Evolutionary conservation across 2,797 vertebrate genomes (phyloP).

Genomic region (Apogon talboti): DNA sequence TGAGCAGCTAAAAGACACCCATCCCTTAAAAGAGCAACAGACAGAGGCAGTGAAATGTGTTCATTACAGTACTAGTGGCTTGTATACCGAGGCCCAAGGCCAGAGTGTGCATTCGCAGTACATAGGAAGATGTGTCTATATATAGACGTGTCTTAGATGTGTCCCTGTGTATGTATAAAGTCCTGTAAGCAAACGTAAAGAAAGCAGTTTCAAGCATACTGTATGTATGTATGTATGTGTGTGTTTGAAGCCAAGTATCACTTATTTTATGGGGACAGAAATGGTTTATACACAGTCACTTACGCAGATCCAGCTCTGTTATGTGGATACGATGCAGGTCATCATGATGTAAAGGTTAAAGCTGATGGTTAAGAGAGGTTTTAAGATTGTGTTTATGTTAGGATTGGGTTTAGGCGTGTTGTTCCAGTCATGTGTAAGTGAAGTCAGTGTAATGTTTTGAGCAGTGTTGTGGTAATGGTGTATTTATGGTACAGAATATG

Average conservation of each 20-base stretch:
- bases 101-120: conserved; percentile 29
- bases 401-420: too few species aligned
- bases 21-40: conserved; percentile 68
- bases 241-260: not conserved
- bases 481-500: too few species aligned
- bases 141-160: conserved; percentile 12
- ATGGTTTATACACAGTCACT: not conserved
- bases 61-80: conserved; percentile 37
- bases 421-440: too few species aligned
- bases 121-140: conserved; percentile 4
- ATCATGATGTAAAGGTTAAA: not conserved
- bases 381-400: too few species aligned
- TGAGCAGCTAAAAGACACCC: conserved; percentile 75
- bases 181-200: conserved; percentile 19
- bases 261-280: not conserved
- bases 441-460: too few species aligned
- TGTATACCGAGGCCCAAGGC: conserved; percentile 47
- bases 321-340: not conserved
- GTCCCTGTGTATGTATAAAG: conserved; percentile 2
- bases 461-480: too few species aligned
- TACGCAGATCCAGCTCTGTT: too few species aligned
- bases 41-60: conserved; percentile 47
- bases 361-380: not conserved
- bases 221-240: conserved; percentile 7
- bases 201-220: not conserved